Percentiles rank a stretch among this genome's conserved stretches.
Conservation (phyloP, 2,888 invertebrate genomes). For the Drosophila fungiperda region DNA sequence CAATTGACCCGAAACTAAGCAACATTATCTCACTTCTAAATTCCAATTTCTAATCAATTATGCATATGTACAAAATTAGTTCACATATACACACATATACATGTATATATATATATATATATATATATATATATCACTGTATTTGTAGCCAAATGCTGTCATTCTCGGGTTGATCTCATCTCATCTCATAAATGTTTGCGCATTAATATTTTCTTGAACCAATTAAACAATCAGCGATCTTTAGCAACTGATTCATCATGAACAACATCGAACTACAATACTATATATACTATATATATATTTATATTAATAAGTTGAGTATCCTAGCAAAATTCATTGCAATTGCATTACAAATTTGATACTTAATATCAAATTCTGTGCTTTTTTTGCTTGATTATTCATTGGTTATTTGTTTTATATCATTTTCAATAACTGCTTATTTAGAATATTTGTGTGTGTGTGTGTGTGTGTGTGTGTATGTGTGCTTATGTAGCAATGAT, state of each 20-base stretch:
- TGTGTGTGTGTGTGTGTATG: too few species aligned
- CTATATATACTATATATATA: not conserved
- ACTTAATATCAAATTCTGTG: conserved; percentile 17
- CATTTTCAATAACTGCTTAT: not conserved
- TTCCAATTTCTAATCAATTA: conserved; percentile 18
- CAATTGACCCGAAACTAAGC: conserved; percentile 9
- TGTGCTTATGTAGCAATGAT: not conserved
- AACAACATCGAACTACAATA: conserved; percentile 1
- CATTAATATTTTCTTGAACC: conserved; percentile 9
- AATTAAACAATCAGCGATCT: conserved; percentile 43
- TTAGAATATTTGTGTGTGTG: conserved; percentile 7
- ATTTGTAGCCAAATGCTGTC: conserved; percentile 12
- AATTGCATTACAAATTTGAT: conserved; percentile 22
- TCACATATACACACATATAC: not conserved
- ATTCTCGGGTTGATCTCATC: conserved; percentile 45
- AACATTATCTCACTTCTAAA: not conserved
- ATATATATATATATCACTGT: not conserved
- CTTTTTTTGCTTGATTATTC: not conserved
- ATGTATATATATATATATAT: not conserved
- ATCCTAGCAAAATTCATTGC: conserved; percentile 3
- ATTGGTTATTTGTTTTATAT: not conserved
- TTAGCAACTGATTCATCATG: conserved; percentile 36
- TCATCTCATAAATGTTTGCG: not conserved
- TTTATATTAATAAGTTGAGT: not conserved
- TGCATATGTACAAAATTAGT: not conserved